Evolutionary conservation across 2,888 invertebrate species (phyloP).

Genomic region (Adelognathus sp.): DNA sequence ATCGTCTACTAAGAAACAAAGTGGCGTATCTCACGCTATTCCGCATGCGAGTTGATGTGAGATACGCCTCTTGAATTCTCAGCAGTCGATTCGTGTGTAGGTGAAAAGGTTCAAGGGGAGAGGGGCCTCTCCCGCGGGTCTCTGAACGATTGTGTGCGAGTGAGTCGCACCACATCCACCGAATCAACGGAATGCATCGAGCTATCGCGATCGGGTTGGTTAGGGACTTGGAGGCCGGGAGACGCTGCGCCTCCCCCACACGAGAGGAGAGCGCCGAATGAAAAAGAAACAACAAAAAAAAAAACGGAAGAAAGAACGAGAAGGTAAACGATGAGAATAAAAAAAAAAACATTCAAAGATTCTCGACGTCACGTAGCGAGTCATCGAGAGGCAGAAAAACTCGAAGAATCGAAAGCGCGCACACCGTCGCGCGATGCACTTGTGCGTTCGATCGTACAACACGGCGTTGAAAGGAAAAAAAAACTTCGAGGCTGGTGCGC

Average conservation of each 20-base stretch:
- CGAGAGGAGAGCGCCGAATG: slow-evolving; percentile 34
- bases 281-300: slow-evolving; percentile 31
- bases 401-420: background rate
- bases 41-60: too few relatives aligned
- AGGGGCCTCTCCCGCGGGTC: background rate
- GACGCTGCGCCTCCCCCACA: slow-evolving; percentile 63
- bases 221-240: slow-evolving; percentile 65
- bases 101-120: too few relatives aligned
- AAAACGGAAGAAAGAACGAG: slow-evolving; percentile 11
- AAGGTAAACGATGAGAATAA: background rate
- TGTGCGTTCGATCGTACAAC: background rate
- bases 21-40: too few relatives aligned
- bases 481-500: background rate
- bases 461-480: background rate
- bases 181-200: slow-evolving; percentile 69
- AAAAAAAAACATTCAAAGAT: slow-evolving; percentile 6
- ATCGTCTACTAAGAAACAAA: too few relatives aligned
- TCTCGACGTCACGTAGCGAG: background rate
- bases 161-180: slow-evolving; percentile 40
- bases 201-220: slow-evolving; percentile 69
- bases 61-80: too few relatives aligned
- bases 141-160: slow-evolving; percentile 20
- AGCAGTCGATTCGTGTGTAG: background rate
- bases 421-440: background rate
- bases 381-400: background rate